A percentile compares a stretch with the other conserved stretches of the same genome.
These are phyloP conservation scores for Catostylus mosaicus DNA, from an alignment of 30 jellyfish, hydroid and myxozoan genomes.

Conservation along the genomic window DNA sequence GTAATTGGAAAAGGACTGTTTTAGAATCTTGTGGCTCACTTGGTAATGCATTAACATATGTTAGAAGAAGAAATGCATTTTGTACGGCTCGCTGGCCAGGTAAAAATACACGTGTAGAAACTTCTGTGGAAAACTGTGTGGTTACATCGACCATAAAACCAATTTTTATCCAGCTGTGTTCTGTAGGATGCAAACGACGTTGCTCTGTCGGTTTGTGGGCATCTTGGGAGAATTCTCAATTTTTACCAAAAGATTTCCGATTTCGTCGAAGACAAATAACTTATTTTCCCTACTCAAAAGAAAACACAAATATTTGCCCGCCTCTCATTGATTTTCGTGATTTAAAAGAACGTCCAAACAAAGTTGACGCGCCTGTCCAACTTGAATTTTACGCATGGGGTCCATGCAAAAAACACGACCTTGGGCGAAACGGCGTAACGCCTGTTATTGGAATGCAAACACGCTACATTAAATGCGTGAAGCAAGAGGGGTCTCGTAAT, in stretches of 20 bases:
- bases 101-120: constrained; percentile 7
- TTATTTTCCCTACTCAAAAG: constrained; percentile 19
- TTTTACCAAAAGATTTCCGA: constrained; percentile 1
- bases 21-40: constrained; percentile 56
- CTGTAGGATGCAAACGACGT: constrained; percentile 59
- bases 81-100: constrained; percentile 62
- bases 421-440: neutral
- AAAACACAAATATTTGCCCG: constrained; percentile 40
- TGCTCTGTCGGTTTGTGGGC: constrained; percentile 63
- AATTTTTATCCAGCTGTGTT: constrained; percentile 34
- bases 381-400: constrained; percentile 37
- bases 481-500: constrained; percentile 3
- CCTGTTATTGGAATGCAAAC: constrained; percentile 28
- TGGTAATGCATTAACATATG: constrained; percentile 30
- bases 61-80: constrained; percentile 46
- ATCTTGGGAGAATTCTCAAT: constrained; percentile 48
- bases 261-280: constrained; percentile 44
- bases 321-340: constrained; percentile 15
- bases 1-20: constrained; percentile 41
- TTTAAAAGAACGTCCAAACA: neutral
- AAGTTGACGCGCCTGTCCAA: neutral
- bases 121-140: constrained; percentile 30
- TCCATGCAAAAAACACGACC: constrained; percentile 10
- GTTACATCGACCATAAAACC: neutral
- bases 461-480: constrained; percentile 27